A percentile compares a stretch with the other conserved stretches of the same genome.
Evolutionary conservation across 2,113 vertebrate genomes (phyloP).

Genomic region (Noturus placidus): DNA sequence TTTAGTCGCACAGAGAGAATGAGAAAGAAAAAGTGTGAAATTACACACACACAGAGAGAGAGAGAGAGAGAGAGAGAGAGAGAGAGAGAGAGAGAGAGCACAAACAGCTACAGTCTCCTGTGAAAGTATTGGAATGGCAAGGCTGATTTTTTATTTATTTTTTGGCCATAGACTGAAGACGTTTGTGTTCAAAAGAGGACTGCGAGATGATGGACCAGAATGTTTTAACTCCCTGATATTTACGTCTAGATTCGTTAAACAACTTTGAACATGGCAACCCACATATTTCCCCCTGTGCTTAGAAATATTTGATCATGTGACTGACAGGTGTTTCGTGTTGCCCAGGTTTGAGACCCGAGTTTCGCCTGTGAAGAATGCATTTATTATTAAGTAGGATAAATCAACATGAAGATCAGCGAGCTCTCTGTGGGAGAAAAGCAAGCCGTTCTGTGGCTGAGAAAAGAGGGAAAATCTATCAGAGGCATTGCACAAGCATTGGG

Average conservation of each 20-base stretch:
- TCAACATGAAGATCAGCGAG: background rate
- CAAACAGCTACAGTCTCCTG: background rate
- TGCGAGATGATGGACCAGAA: background rate
- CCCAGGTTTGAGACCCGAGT: background rate
- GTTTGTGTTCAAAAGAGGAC: background rate
- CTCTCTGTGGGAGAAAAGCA: background rate
- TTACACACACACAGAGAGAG: background rate
- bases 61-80: background rate
- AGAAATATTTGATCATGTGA: background rate
- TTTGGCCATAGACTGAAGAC: background rate
- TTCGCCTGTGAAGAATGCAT: background rate
- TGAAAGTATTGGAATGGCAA: background rate
- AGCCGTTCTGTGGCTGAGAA: background rate
- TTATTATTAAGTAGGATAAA: background rate
- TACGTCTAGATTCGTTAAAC: background rate
- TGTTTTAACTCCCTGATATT: background rate
- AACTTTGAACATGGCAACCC: background rate
- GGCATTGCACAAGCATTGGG: no score
- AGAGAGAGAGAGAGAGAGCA: background rate
- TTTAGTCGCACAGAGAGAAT: conserved; percentile 19
- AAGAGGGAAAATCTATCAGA: no score
- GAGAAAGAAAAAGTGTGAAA: background rate
- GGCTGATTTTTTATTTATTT: background rate
- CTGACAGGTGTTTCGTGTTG: background rate
- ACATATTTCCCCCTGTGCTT: background rate